Evolutionary conservation across 2,797 vertebrate genomes (phyloP), one percentile per base, ranked within the genome.

Genomic region (Sparus aurata): DNA sequence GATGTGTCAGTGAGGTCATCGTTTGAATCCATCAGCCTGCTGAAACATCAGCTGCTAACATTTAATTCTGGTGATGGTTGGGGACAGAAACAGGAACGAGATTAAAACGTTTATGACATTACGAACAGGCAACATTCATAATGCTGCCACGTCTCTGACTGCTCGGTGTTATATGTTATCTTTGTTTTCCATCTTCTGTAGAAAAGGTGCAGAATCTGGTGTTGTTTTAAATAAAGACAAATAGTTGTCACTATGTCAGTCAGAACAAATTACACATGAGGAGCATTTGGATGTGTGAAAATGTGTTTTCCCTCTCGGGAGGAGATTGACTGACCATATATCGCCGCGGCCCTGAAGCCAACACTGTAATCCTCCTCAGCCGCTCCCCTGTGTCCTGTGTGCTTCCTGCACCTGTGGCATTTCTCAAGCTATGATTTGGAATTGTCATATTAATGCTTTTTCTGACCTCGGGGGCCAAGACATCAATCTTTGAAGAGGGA

Each of bases 391-490:
- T 67, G 45, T 73, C 52, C 55, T 34, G 23, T 52, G 54, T 64
- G 68, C 62, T 71, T 82, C 79, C 78, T 55, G 54, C 73, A 83
- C 83, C 80, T 81, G 77, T 81, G 81, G 76, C 69, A 64, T 83
- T 82, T 83, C 85, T 69, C 71, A 25, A 53, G 52, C 73, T 82
- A 69, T 69, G 78, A 88, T 87, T 84, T 83, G 57, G 75, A 86
- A 85, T 77, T 77, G 86, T 90, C 84, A 89, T 77, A 75, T 86
- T 85, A 85, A 90, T 87, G 77, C 45, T 69, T 80, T 85, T 85
- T 70, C 73, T 88, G 81, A 89, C 84, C 87, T 73, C 68, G 43
- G 30, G 79, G 80, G 76, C 67, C 41, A 25, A 46, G 49, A 83
- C 88, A 85, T 89, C 86, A 82, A 86, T 89, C 82, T 88, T 30